These are phyloP conservation scores for Cottoperca gobio DNA, from an alignment of 2,797 vertebrate genomes.

Conservation along the genomic window DNA sequence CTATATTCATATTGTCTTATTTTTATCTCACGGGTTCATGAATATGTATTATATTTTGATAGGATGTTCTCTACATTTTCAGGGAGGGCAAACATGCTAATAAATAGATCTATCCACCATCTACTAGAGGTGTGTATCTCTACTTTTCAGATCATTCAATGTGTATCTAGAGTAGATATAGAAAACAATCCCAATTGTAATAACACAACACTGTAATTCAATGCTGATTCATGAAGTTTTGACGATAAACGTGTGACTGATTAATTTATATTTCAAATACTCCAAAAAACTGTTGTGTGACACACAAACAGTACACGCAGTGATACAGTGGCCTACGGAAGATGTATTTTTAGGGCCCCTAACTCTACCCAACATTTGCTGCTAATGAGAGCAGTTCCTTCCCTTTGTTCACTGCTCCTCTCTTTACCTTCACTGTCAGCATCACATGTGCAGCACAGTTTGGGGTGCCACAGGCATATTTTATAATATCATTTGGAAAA, in stretches of 20 bases:
- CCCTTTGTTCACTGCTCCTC: background rate
- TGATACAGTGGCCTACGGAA: background rate
- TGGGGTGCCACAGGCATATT: background rate
- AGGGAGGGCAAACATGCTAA: background rate
- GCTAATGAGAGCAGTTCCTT: background rate
- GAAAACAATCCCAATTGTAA: background rate
- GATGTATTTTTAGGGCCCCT: background rate
- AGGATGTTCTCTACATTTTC: constrained; percentile 13
- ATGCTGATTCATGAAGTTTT: background rate
- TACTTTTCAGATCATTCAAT: background rate
- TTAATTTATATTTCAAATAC: background rate
- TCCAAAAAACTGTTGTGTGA: background rate
- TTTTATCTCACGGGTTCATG: constrained; percentile 28
- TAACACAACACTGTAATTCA: background rate
- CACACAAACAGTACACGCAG: background rate
- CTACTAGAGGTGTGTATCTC: background rate
- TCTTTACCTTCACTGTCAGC: background rate
- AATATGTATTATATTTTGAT: constrained; percentile 39
- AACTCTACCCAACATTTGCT: background rate
- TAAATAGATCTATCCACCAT: constrained; percentile 6
- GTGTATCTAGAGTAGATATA: background rate
- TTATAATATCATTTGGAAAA: background rate
- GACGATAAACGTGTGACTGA: background rate
- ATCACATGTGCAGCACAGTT: background rate
- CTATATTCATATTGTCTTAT: constrained; percentile 44